phyloP scores from a whole-genome alignment of 2,888 invertebrate genomes.

The Trachelus iudaicus region DNA sequence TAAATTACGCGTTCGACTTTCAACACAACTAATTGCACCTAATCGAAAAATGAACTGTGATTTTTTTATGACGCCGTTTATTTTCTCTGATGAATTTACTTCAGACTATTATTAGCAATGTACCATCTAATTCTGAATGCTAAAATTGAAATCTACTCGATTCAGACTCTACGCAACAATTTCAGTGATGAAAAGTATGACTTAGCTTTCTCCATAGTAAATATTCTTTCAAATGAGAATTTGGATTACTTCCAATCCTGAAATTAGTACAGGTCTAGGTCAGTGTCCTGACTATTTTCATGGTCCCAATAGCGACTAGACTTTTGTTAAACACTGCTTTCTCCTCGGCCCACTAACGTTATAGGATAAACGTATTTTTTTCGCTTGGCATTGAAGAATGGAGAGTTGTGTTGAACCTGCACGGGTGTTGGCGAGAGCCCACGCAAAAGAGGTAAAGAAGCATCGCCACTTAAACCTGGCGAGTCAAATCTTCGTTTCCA shows the following conservation, averaged over 20 bases:
- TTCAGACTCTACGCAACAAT: not conserved
- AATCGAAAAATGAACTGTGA: not conserved
- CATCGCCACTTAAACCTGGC: constrained; percentile 51
- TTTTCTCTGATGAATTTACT: not conserved
- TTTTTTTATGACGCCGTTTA: not conserved
- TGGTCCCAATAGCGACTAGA: constrained; percentile 14
- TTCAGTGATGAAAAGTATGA: not conserved
- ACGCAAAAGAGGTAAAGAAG: constrained; percentile 71
- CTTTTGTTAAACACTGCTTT: constrained; percentile 68
- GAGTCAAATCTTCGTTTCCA: constrained; percentile 57
- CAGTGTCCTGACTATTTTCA: constrained; percentile 1
- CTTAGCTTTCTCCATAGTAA: not conserved
- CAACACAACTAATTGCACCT: not conserved
- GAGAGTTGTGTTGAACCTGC: constrained; percentile 57
- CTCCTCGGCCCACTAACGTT: constrained; percentile 67
- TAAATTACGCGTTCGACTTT: not conserved
- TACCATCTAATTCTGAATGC: not conserved
- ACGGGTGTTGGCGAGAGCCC: constrained; percentile 63
- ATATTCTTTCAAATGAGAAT: not conserved
- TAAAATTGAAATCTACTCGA: not conserved
- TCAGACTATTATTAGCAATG: not conserved
- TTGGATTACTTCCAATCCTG: not conserved
- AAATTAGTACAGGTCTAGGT: not conserved
- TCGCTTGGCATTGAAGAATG: constrained; percentile 71
- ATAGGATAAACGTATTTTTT: constrained; percentile 75